Percentiles rank a stretch among this genome's conserved stretches.
phyloP scores from a whole-genome alignment of 2,888 invertebrate species.

The Leistus spinibarbis region DNA sequence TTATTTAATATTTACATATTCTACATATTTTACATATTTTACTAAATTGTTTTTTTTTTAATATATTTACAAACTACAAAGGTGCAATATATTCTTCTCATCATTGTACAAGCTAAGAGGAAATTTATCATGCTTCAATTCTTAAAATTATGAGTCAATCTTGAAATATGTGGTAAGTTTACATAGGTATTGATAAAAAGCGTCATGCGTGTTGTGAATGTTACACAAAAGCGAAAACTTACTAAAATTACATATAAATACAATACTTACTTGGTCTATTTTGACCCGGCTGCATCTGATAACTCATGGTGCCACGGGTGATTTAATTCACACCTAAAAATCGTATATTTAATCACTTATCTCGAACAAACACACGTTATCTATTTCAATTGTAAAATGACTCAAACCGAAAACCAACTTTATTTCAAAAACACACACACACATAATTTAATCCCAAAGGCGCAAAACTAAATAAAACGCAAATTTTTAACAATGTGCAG shows the following conservation, averaged over 20 bases:
- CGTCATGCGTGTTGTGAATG: too few species aligned
- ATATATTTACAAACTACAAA: too few species aligned
- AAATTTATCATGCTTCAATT: too few species aligned
- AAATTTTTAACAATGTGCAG: conserved; percentile 22
- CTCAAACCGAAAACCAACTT: not conserved
- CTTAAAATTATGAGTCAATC: too few species aligned
- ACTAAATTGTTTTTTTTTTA: too few species aligned
- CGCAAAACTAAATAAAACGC: not conserved
- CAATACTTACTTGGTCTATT: conserved; percentile 79
- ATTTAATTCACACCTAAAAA: conserved; percentile 51
- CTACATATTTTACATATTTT: too few species aligned
- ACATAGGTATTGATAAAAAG: too few species aligned
- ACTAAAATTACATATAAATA: conserved; percentile 28
- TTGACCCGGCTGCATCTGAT: conserved; percentile 80
- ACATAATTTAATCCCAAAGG: not conserved
- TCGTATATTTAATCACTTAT: conserved; percentile 29
- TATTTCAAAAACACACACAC: not conserved
- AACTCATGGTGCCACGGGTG: conserved; percentile 81
- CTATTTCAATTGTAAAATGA: conserved; percentile 3
- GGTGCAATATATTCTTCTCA: too few species aligned
- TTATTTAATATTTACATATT: too few species aligned
- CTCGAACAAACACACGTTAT: conserved; percentile 18
- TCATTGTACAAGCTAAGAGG: too few species aligned
- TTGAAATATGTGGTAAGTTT: too few species aligned
- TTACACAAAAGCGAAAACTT: conserved; percentile 3